Evolutionary conservation across 1,140 invertebrate genomes (phyloP), one percentile per base, ranked within the genome.

Genomic region (Trichonephila clavipes): DNA sequence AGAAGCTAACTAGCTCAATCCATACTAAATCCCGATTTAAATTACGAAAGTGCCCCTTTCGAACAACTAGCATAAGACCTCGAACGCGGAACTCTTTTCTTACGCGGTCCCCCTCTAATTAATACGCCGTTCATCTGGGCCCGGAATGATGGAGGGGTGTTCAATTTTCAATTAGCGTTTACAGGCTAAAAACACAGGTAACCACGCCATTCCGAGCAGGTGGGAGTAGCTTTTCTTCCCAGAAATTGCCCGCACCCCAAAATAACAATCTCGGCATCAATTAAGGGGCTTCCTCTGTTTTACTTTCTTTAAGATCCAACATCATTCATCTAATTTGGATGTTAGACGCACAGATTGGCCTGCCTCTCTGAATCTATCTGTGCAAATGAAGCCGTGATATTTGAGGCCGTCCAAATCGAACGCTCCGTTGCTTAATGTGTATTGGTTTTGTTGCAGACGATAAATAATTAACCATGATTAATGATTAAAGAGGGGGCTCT

Each of bases 111-210:
- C 92, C 59, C 44, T 62, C 92, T 93, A 93, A 93, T 93, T 93
- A 93, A 93, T 88, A 88, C 92, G 77, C n/a, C 82, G 77, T 87
- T 28, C 83, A 69, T 72, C 58, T 85, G 40, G 62, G 34, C 12
- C 34, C 8, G 81, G 40, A 58, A 28, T 44, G 44, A 24, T 19
- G 87, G 18, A 24, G 58, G 21, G 86, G 92, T 93, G 92, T 93
- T 93, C 92, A 88, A 72, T 93, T 93, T 93, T 93, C 92, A 93
- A 93, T 93, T 93, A 93, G 92, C 92, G 92, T 92, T 92, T 69
- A 86, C 82, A 51, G 82, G 86, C 92, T 93, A 93, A 93, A 93
- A 93, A 93, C 92, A 61, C 51, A 58, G 44, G 83, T 72, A 88
- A 64, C 92, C 83, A 88, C 62, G 69, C 59, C 21, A 82, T 91